A percentile compares a stretch with the other conserved stretches of the same genome.
Evolutionary conservation across 2,888 invertebrate genomes (phyloP).

Genomic region (Epistrophe grossulariae): DNA sequence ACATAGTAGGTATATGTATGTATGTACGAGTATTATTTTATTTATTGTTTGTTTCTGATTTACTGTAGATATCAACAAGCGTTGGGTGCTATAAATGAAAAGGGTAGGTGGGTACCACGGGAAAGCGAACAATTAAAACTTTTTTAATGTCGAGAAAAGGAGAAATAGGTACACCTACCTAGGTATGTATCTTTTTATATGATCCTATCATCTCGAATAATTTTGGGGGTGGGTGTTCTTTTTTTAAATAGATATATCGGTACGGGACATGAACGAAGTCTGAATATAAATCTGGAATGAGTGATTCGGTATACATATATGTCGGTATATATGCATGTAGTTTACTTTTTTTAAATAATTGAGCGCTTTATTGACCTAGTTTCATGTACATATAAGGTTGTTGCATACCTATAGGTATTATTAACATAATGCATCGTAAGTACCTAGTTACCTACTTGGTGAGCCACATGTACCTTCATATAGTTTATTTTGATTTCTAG

Average conservation of each 20-base stretch:
- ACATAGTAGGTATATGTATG: not conserved
- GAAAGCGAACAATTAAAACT: not conserved
- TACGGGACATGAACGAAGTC: too few relatives aligned
- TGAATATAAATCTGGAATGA: too few relatives aligned
- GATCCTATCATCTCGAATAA: not conserved
- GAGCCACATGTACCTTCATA: too few relatives aligned
- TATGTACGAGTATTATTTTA: not conserved
- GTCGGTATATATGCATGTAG: too few relatives aligned
- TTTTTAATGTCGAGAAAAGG: not conserved
- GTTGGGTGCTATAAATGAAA: too few relatives aligned
- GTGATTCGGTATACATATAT: too few relatives aligned
- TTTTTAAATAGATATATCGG: too few relatives aligned
- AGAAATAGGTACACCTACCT: not conserved
- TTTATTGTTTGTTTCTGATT: not conserved
- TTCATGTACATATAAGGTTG: not conserved
- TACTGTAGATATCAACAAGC: not conserved
- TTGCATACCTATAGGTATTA: too few relatives aligned
- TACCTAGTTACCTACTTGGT: too few relatives aligned
- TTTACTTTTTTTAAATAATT: not conserved
- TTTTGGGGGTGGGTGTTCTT: not conserved
- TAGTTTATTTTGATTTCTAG: too few relatives aligned
- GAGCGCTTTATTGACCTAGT: not conserved
- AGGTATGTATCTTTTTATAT: not conserved
- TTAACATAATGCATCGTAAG: too few relatives aligned
- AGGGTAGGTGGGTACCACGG: too few relatives aligned